phyloP scores from a whole-genome alignment of 2,888 invertebrate genomes.

The Orthosia incerta region DNA sequence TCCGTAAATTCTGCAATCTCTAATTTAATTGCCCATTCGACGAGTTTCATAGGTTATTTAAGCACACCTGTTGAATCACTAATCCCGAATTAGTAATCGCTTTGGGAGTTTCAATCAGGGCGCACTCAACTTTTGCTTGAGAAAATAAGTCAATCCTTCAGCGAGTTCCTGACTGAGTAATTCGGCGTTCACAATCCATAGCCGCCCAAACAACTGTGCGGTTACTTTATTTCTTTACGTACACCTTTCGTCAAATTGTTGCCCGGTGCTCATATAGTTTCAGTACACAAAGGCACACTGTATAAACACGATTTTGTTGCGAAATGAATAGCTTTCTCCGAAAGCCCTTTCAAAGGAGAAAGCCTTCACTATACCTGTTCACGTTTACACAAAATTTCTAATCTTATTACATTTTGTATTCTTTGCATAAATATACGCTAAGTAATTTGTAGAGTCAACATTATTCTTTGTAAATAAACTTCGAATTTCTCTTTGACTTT shows the following conservation, averaged over 20 bases:
- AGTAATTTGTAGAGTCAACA: constrained; percentile 75
- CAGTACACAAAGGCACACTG: constrained; percentile 51
- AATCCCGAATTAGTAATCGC: constrained; percentile 64
- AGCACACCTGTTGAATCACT: constrained; percentile 67
- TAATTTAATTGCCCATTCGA: constrained; percentile 49
- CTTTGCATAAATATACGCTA: constrained; percentile 47
- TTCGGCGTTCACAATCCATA: constrained; percentile 65
- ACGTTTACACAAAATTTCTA: constrained; percentile 58
- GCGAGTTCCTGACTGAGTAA: constrained; percentile 65
- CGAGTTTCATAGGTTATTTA: constrained; percentile 64
- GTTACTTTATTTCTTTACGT: constrained; percentile 66
- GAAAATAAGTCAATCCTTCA: constrained; percentile 59
- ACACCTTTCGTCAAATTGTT: constrained; percentile 72
- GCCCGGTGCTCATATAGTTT: constrained; percentile 64
- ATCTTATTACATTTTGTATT: constrained; percentile 33
- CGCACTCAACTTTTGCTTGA: constrained; percentile 52
- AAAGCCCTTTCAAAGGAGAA: constrained; percentile 71
- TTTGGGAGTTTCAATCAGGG: constrained; percentile 49
- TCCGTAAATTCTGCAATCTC: constrained; percentile 46
- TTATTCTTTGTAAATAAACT: constrained; percentile 66
- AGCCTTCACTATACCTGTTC: constrained; percentile 66
- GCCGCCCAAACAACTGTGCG: constrained; percentile 67
- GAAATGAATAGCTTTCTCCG: constrained; percentile 69
- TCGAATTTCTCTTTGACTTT: constrained; percentile 63
- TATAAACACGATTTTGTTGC: constrained; percentile 53